These are phyloP conservation scores for Corynorhinus townsendii DNA, from an alignment of 2,113 vertebrate genomes.

Conservation along the genomic window DNA sequence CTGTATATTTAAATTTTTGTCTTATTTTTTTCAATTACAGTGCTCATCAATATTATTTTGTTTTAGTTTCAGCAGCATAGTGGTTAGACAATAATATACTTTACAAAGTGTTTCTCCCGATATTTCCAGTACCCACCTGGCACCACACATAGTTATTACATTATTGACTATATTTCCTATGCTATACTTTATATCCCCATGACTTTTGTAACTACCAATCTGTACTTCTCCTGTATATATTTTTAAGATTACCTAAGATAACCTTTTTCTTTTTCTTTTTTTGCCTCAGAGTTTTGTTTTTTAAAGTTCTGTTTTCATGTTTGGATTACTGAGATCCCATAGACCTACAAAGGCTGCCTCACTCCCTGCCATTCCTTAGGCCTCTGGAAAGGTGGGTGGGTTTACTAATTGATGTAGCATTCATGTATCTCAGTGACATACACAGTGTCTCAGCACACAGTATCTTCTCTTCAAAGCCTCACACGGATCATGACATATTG, in stretches of 20 bases:
- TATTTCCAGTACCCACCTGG: background rate
- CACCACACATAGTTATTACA: background rate
- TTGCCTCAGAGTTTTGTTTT: background rate
- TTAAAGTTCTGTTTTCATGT: background rate
- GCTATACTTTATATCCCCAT: no score
- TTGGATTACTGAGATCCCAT: background rate
- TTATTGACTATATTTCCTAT: background rate
- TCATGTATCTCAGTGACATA: background rate
- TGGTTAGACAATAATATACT: background rate
- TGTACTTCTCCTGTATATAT: background rate
- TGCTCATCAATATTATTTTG: background rate
- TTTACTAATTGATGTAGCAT: background rate
- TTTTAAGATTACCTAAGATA: background rate
- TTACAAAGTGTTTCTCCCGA: background rate
- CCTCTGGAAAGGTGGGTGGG: background rate
- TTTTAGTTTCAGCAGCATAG: background rate
- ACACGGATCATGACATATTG: background rate
- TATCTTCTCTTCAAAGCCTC: constrained; percentile 18
- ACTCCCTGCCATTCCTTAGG: background rate
- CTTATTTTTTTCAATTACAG: background rate
- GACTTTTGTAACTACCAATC: background rate
- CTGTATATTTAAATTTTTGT: background rate
- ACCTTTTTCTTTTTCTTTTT: background rate
- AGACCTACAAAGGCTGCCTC: background rate
- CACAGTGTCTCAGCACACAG: background rate